Conservation (phyloP, 1,140 invertebrate species). For the Anthonomus grandis region DNA sequence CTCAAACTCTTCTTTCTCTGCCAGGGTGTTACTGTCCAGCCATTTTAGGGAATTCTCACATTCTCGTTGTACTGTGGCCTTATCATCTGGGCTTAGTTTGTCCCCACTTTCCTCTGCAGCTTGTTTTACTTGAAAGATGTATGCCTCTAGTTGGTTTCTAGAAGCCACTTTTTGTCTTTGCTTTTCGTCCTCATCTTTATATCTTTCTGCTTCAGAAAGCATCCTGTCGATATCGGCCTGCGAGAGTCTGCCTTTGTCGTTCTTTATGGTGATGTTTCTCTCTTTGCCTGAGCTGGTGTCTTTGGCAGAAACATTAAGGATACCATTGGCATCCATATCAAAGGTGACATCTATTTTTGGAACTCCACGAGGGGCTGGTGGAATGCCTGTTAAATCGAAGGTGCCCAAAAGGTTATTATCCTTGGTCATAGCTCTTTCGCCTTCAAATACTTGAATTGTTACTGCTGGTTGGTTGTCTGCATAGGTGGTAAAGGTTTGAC, state of each 20-base stretch:
- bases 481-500: conserved; percentile 63
- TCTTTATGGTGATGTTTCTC: conserved; percentile 76
- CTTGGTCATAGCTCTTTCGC: conserved; percentile 73
- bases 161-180: conserved; percentile 63
- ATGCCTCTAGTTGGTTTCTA: conserved; percentile 64
- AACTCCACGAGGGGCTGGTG: conserved; percentile 55
- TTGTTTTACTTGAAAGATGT: conserved; percentile 68
- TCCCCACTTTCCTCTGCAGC: conserved; percentile 52
- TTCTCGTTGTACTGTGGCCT: conserved; percentile 47
- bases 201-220: conserved; percentile 64
- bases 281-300: conserved; percentile 53
- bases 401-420: conserved; percentile 75
- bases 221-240: conserved; percentile 83
- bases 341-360: no score
- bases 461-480: conserved; percentile 69
- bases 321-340: conserved; percentile 68
- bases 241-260: conserved; percentile 75
- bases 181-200: conserved; percentile 65
- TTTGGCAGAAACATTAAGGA: conserved; percentile 62
- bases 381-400: conserved; percentile 67
- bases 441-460: conserved; percentile 71
- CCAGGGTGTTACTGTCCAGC: conserved; percentile 56
- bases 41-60: conserved; percentile 52
- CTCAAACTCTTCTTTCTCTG: conserved; percentile 43
- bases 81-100: conserved; percentile 48